Conservation (phyloP, 2,888 invertebrate species). For the Cryptophagus acutangulus region DNA sequence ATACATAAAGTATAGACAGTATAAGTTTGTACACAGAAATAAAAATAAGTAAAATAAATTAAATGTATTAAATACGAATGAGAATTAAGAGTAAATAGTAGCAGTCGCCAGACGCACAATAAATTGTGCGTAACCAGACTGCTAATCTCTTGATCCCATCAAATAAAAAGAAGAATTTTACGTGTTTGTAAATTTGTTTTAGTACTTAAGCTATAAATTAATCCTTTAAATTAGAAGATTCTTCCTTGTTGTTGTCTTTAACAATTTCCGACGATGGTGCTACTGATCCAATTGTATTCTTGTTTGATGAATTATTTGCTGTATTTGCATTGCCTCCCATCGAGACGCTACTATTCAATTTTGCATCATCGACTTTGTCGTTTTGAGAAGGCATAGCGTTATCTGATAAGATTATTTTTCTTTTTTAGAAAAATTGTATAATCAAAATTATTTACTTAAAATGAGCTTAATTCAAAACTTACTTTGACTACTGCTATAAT, state of each 20-base stretch:
- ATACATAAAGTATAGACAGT: too few species aligned
- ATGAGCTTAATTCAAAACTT: slow-evolving; percentile 28
- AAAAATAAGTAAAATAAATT: too few species aligned
- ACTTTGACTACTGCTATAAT: slow-evolving; percentile 53
- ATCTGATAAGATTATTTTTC: too few species aligned
- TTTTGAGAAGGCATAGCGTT: slow-evolving; percentile 38
- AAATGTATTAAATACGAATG: too few species aligned
- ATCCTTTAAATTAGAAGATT: slow-evolving; percentile 41
- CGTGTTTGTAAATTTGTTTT: too few species aligned
- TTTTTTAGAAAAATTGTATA: slow-evolving; percentile 3
- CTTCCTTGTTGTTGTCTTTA: slow-evolving; percentile 40
- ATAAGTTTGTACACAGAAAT: too few species aligned
- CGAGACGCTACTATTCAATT: slow-evolving; percentile 31
- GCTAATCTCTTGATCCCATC: too few species aligned
- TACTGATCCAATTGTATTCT: slow-evolving; percentile 12
- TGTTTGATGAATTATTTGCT: slow-evolving; percentile 21
- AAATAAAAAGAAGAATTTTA: too few species aligned
- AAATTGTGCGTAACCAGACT: too few species aligned
- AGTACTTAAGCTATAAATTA: slow-evolving; percentile 26
- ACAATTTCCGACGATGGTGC: slow-evolving; percentile 31
- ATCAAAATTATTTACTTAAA: slow-evolving; percentile 3
- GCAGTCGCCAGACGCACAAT: too few species aligned
- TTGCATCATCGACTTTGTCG: slow-evolving; percentile 43
- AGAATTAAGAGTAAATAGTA: too few species aligned
- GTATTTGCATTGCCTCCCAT: slow-evolving; percentile 26